Conservation (phyloP, 2,797 vertebrate species). For the Hapalemur alaotrensis region DNA sequence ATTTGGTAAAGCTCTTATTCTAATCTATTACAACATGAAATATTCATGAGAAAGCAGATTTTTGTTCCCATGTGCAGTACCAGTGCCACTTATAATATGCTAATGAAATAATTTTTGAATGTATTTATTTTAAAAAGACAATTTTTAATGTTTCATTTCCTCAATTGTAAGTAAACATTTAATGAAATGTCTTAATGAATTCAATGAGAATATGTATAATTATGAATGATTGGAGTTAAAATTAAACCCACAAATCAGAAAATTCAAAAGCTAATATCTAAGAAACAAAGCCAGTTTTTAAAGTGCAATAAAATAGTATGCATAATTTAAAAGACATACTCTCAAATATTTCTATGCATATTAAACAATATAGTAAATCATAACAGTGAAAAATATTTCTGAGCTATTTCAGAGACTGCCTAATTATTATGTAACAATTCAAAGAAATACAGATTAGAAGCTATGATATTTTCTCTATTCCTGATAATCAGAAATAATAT, state of each 20-base stretch:
- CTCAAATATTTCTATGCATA: neutral
- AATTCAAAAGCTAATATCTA: neutral
- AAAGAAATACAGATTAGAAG: neutral
- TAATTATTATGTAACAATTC: neutral
- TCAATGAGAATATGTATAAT: neutral
- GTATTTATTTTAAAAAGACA: neutral
- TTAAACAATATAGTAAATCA: neutral
- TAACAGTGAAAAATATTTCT: neutral
- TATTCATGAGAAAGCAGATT: neutral
- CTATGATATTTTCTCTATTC: neutral
- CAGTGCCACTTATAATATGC: neutral
- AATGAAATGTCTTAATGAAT: neutral
- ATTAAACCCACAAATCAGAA: slow-evolving; percentile 10
- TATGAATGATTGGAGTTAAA: neutral
- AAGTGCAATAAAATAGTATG: neutral
- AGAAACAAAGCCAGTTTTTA: neutral
- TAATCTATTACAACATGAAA: neutral
- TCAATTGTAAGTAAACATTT: slow-evolving; percentile 21
- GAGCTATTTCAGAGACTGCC: neutral
- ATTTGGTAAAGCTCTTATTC: neutral
- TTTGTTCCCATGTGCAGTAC: neutral
- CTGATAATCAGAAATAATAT: neutral
- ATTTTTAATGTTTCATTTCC: neutral
- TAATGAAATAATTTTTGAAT: neutral
- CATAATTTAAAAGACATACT: neutral